These are phyloP conservation scores for Tillus elongatus DNA, from an alignment of 2,888 invertebrate species.

Conservation along the genomic window DNA sequence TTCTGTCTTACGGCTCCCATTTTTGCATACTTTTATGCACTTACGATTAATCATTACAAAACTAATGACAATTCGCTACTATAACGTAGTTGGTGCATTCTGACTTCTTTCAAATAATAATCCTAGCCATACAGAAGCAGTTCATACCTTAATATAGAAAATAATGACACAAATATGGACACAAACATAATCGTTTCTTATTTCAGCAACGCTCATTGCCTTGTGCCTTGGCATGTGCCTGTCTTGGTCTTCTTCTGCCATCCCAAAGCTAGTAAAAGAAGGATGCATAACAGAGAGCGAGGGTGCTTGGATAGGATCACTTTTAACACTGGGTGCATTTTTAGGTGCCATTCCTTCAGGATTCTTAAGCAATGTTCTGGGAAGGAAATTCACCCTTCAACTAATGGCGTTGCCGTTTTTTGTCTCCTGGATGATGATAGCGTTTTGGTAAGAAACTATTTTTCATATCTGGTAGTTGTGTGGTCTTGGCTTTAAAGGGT, in stretches of 20 bases:
- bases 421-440: slow-evolving; percentile 49
- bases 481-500: no score
- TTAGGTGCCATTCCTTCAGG: slow-evolving; percentile 50
- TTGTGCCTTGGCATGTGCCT: slow-evolving; percentile 50
- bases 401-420: slow-evolving; percentile 47
- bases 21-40: no score
- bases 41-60: no score
- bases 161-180: no score
- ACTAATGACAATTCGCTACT: no score
- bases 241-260: slow-evolving; percentile 51
- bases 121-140: no score
- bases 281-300: slow-evolving; percentile 30
- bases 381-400: slow-evolving; percentile 48
- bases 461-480: no score
- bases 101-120: no score
- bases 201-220: slow-evolving; percentile 50
- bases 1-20: no score
- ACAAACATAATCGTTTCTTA: no score
- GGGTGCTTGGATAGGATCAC: slow-evolving; percentile 49
- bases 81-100: no score
- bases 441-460: slow-evolving; percentile 46
- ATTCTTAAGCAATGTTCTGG: slow-evolving; percentile 46
- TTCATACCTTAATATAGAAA: no score
- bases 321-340: slow-evolving; percentile 48
- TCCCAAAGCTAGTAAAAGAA: slow-evolving; percentile 38